Percentiles rank a stretch among this genome's conserved stretches.
phyloP scores from a whole-genome alignment of 2,888 invertebrate species.

The Neoascia interrupta region DNA sequence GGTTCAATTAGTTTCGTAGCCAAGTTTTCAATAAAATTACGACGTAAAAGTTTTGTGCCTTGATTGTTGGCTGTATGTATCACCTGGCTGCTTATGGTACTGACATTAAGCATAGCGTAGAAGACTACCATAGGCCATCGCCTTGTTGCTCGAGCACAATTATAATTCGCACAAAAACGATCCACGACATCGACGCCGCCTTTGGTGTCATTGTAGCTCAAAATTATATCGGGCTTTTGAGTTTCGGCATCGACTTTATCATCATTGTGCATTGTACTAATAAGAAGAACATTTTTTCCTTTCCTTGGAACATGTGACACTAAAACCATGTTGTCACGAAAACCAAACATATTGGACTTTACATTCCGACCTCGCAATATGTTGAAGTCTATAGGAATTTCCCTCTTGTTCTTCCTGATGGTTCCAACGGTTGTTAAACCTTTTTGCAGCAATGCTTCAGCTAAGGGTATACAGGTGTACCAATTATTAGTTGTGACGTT shows the following conservation, averaged over 20 bases:
- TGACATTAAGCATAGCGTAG: no score
- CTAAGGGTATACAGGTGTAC: conserved; percentile 11
- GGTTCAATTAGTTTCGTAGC: conserved; percentile 12
- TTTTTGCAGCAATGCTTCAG: conserved; percentile 37
- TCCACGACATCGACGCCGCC: not conserved
- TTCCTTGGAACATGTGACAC: no score
- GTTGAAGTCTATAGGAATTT: conserved; percentile 11
- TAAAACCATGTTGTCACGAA: no score
- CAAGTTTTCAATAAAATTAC: no score
- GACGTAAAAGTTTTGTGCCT: conserved; percentile 33
- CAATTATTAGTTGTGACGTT: conserved; percentile 38
- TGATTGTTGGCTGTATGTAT: conserved; percentile 42
- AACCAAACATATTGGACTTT: conserved; percentile 29
- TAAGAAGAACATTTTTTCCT: conserved; percentile 38
- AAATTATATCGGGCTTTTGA: no score
- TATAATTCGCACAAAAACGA: conserved; percentile 29
- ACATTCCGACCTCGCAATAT: conserved; percentile 31
- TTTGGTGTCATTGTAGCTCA: conserved; percentile 10
- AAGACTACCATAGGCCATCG: conserved; percentile 17
- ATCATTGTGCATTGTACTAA: conserved; percentile 7
- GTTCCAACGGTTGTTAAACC: conserved; percentile 45
- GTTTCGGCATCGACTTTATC: conserved; percentile 1
- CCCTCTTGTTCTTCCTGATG: conserved; percentile 36
- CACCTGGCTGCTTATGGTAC: no score
- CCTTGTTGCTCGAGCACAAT: conserved; percentile 35